Percentiles rank a stretch among this genome's conserved stretches.
phyloP scores from a whole-genome alignment of 2,113 vertebrate genomes.

The Coptodon bakossiorum region DNA sequence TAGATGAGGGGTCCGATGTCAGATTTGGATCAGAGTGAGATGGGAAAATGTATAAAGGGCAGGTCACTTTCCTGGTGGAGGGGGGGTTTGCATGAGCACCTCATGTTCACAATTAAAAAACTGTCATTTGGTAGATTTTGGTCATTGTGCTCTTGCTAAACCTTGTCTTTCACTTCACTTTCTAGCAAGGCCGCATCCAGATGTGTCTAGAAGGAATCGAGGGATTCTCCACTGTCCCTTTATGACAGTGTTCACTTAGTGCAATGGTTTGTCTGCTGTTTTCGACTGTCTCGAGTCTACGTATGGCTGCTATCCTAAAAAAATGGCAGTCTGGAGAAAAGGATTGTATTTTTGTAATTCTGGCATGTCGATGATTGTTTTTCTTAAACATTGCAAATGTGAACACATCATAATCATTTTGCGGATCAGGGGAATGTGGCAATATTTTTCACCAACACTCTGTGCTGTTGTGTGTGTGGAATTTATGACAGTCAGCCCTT shows the following conservation, averaged over 20 bases:
- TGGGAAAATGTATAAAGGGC: not conserved
- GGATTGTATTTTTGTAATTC: not conserved
- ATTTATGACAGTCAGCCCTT: constrained; percentile 41
- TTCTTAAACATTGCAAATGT: not conserved
- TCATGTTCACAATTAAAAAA: constrained; percentile 14
- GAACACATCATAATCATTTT: constrained; percentile 18
- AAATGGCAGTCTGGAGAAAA: constrained; percentile 69
- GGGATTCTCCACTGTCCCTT: constrained; percentile 33
- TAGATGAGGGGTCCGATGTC: constrained; percentile 48
- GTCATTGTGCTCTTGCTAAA: constrained; percentile 41
- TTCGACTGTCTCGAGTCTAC: constrained; percentile 38
- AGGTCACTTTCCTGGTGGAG: not conserved
- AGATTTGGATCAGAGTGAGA: not conserved
- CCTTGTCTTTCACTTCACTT: not conserved
- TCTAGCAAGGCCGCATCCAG: not conserved
- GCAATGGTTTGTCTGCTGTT: constrained; percentile 39
- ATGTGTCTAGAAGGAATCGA: not conserved
- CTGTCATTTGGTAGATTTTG: constrained; percentile 24
- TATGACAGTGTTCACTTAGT: constrained; percentile 44
- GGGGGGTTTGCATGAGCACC: not conserved
- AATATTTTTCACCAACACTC: not conserved
- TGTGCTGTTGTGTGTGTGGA: constrained; percentile 12
- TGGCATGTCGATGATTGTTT: constrained; percentile 2
- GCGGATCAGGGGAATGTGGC: not conserved
- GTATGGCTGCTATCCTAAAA: constrained; percentile 78